Percentiles rank a stretch among this genome's conserved stretches.
These are phyloP conservation scores for Acrobasis consociella DNA, from an alignment of 2,888 invertebrate genomes.

Conservation along the genomic window DNA sequence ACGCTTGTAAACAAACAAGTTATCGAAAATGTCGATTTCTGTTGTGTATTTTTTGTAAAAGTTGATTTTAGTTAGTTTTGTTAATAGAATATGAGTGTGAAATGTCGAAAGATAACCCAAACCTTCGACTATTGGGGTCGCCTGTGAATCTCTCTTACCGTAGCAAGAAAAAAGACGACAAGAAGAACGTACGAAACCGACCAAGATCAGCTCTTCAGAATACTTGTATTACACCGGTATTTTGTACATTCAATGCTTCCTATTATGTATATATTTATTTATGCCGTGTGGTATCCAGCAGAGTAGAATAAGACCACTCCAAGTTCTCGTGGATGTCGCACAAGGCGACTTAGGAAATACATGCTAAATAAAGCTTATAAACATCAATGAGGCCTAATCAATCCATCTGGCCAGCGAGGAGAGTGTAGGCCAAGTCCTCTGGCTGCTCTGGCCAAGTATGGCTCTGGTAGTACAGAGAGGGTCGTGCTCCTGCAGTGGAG, in stretches of 20 bases:
- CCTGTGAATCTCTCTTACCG: conserved; percentile 73
- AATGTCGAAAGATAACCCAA: conserved; percentile 76
- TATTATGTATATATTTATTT: too few relatives aligned
- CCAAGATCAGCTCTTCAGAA: conserved; percentile 72
- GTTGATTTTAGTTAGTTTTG: background rate
- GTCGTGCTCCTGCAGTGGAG: too few relatives aligned
- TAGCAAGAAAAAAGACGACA: conserved; percentile 71
- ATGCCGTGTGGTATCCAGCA: too few relatives aligned
- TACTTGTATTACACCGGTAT: conserved; percentile 65
- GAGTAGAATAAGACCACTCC: too few relatives aligned
- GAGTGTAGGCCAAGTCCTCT: too few relatives aligned
- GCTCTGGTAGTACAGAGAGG: too few relatives aligned
- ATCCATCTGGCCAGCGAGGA: too few relatives aligned
- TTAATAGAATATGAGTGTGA: conserved; percentile 38
- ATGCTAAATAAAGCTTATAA: too few relatives aligned
- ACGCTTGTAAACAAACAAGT: conserved; percentile 49
- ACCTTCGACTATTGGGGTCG: conserved; percentile 70
- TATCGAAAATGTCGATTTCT: conserved; percentile 24
- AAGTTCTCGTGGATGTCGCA: too few relatives aligned
- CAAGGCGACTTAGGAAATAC: too few relatives aligned
- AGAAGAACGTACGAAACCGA: conserved; percentile 61
- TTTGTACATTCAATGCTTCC: background rate
- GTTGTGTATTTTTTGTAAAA: conserved; percentile 1
- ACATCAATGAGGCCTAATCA: too few relatives aligned
- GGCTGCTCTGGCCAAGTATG: too few relatives aligned